These are phyloP conservation scores for Boleophthalmus pectinirostris DNA, from an alignment of 2,113 vertebrate species.

Conservation along the genomic window DNA sequence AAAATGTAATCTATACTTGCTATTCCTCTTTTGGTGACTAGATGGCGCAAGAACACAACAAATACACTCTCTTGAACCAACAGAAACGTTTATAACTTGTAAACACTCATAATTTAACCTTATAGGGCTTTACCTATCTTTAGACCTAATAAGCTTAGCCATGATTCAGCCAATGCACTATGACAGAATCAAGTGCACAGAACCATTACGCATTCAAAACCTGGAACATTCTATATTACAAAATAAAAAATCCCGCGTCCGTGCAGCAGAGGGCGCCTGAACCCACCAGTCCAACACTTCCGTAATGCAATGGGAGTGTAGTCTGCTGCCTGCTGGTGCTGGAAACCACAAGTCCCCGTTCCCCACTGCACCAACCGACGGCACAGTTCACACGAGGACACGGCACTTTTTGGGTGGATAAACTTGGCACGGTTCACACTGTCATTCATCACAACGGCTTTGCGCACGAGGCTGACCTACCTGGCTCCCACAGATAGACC, in stretches of 20 bases:
- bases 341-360: background rate
- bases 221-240: too few relatives aligned
- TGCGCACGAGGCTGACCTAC: background rate
- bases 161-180: too few relatives aligned
- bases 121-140: background rate
- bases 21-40: slow-evolving; percentile 19
- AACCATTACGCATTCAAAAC: too few relatives aligned
- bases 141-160: too few relatives aligned
- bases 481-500: background rate
- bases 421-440: background rate
- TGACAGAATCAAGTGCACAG: too few relatives aligned
- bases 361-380: background rate
- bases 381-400: background rate
- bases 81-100: background rate
- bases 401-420: background rate
- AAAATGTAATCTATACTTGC: background rate
- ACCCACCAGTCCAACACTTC: background rate
- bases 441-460: background rate
- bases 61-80: background rate
- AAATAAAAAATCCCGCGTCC: background rate
- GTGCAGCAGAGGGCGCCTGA: background rate
- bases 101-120: too few relatives aligned
- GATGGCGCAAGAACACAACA: slow-evolving; percentile 35
- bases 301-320: background rate
- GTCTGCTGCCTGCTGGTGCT: background rate